Evolutionary conservation across 2,797 vertebrate species (phyloP).

Genomic region (Parotocinclus haroldoi): DNA sequence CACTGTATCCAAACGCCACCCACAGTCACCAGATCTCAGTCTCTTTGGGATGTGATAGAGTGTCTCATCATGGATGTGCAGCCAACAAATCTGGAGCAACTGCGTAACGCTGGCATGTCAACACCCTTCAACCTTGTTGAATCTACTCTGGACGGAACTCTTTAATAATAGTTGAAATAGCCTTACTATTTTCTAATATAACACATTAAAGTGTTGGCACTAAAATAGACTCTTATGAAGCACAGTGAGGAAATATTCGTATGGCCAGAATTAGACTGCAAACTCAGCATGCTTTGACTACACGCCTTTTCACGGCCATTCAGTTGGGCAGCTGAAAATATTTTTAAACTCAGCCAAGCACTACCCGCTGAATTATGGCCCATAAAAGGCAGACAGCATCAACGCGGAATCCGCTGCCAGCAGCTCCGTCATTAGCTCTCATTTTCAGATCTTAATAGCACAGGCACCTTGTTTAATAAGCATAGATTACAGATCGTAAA

Average conservation of each 20-base stretch:
- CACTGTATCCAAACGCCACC: no score
- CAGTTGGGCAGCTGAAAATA: constrained; percentile 36
- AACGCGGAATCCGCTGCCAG: constrained; percentile 49
- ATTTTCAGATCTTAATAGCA: constrained; percentile 66
- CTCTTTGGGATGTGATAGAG: no score
- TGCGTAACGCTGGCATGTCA: constrained; percentile 51
- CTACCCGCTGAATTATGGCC: constrained; percentile 64
- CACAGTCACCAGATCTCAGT: no score
- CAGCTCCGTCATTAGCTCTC: constrained; percentile 57
- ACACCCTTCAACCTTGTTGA: no score
- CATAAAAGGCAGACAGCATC: constrained; percentile 60
- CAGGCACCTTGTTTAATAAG: constrained; percentile 72
- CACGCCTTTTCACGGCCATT: constrained; percentile 32
- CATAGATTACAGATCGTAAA: constrained; percentile 71
- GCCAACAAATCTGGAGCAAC: constrained; percentile 59
- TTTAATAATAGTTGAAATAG: no score
- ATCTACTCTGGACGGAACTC: no score
- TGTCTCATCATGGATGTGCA: constrained; percentile 45
- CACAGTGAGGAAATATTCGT: no score
- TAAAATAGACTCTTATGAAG: no score
- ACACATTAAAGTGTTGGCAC: no score
- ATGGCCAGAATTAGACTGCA: neutral
- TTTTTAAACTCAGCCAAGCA: constrained; percentile 65
- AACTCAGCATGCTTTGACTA: constrained; percentile 12
- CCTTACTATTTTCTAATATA: no score